A percentile compares a stretch with the other conserved stretches of the same genome.
Conservation (phyloP, 2,797 vertebrate genomes). For the Chaenodraco wilsoni region DNA sequence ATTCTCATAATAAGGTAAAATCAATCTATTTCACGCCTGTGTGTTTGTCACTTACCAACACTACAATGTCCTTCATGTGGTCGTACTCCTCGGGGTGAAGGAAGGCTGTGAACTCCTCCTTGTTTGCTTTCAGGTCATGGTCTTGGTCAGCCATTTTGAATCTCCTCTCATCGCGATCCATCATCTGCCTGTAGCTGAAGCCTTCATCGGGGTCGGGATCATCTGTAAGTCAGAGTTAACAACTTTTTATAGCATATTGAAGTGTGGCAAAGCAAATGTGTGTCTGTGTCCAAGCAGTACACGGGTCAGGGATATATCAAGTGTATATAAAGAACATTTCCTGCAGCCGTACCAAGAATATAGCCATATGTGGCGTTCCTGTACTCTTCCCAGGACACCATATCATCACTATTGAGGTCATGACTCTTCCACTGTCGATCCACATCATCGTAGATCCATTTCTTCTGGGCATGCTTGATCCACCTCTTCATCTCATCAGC, state of each 20-base stretch:
- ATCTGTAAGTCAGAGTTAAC: constrained; percentile 78
- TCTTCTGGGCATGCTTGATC: constrained; percentile 97
- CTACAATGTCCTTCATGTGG: constrained; percentile 98
- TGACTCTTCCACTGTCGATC: constrained; percentile 98
- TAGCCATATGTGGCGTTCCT: constrained; percentile 98
- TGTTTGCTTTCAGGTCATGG: constrained; percentile 89
- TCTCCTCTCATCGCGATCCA: constrained; percentile 94
- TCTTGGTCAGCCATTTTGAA: constrained; percentile 95
- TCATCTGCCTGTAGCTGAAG: constrained; percentile 98
- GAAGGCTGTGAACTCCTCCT: constrained; percentile 98
- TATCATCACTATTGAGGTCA: constrained; percentile 92
- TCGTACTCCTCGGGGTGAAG: constrained; percentile 97
- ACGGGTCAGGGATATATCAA: not conserved
- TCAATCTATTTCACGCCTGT: not conserved
- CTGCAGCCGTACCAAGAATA: constrained; percentile 87
- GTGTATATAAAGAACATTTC: not conserved
- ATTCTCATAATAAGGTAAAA: too few relatives aligned
- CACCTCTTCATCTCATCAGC: constrained; percentile 93
- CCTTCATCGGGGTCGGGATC: constrained; percentile 95
- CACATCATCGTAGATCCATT: constrained; percentile 98
- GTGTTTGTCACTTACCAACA: constrained; percentile 85
- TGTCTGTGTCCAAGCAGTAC: accelerated
- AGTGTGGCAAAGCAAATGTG: not conserved
- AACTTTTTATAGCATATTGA: not conserved
- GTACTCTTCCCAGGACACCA: constrained; percentile 97